Percentiles rank a stretch among this genome's conserved stretches.
These are phyloP conservation scores for Stichodactyla helianthus DNA, from an alignment of 64 coral and sea anemone species.

Conservation along the genomic window DNA sequence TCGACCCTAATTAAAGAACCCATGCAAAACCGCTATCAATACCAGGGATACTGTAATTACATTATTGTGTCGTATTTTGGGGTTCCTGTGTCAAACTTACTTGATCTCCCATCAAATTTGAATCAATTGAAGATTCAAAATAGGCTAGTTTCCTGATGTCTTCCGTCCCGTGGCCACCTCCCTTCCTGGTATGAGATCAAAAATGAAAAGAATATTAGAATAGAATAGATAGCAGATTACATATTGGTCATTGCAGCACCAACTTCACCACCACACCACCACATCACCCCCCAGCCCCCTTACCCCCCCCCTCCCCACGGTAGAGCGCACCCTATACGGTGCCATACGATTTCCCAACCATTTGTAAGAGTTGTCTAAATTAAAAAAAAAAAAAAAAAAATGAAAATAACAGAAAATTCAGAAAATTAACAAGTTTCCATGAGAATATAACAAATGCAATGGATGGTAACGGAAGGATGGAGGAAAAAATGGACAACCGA, in stretches of 20 bases:
- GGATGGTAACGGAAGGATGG: no score
- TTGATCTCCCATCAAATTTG: neutral
- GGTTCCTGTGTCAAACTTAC: neutral
- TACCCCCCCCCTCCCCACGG: no score
- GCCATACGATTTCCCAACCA: no score
- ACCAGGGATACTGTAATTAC: no score
- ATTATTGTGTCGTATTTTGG: neutral
- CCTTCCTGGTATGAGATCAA: slow-evolving; percentile 31
- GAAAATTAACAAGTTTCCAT: neutral
- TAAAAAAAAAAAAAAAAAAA: neutral
- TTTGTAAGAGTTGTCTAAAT: neutral
- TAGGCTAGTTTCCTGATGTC: slow-evolving; percentile 93
- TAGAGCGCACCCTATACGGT: no score
- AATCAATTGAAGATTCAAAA: slow-evolving; percentile 87
- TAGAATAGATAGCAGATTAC: no score
- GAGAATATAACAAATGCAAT: no score
- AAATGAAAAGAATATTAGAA: neutral
- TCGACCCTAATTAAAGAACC: slow-evolving; percentile 27
- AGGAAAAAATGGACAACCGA: neutral
- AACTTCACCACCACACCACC: no score
- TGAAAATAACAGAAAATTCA: neutral
- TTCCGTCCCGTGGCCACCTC: slow-evolving; percentile 73
- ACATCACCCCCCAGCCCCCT: no score
- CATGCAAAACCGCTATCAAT: no score
- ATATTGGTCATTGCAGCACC: no score